Conservation (phyloP, 2,888 invertebrate genomes). For the Acanthosoma haemorrhoidale region DNA sequence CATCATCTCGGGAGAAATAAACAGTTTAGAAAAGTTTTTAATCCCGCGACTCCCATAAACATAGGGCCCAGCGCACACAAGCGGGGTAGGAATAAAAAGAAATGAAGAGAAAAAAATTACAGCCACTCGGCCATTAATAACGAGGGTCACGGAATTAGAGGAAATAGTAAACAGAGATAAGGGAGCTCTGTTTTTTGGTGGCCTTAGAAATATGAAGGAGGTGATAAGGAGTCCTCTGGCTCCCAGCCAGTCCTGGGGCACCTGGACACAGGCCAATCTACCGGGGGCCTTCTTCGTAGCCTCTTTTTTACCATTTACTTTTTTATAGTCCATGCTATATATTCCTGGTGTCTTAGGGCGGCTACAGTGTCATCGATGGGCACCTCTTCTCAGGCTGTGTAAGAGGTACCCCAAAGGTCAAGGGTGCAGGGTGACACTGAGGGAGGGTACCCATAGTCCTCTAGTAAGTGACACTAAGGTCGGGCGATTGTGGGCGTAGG, state of each 20-base stretch:
- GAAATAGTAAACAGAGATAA: conserved; percentile 28
- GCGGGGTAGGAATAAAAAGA: neutral
- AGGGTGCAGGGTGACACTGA: too few species aligned
- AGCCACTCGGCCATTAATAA: neutral
- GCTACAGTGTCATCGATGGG: too few species aligned
- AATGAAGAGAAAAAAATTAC: neutral
- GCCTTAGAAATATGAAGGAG: conserved; percentile 24
- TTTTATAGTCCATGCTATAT: too few species aligned
- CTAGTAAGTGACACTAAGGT: too few species aligned
- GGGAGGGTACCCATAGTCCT: too few species aligned
- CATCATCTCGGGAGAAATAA: conserved; percentile 14
- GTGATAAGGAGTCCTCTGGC: neutral
- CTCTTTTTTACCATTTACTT: neutral
- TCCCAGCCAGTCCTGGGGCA: neutral
- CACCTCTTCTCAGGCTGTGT: too few species aligned
- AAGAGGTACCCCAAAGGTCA: too few species aligned
- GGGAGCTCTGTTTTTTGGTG: conserved; percentile 1
- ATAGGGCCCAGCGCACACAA: too few species aligned
- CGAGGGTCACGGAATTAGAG: conserved; percentile 18
- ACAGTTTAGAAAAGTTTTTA: conserved; percentile 5
- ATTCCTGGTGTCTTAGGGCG: too few species aligned
- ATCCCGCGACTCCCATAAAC: conserved; percentile 8
- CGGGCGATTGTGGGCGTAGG: too few species aligned
- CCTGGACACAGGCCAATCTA: conserved; percentile 16
- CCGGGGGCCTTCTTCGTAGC: neutral